Base-by-base conservation (phyloP, 1,140 invertebrate species). In the Cotesia chilonis region DNA sequence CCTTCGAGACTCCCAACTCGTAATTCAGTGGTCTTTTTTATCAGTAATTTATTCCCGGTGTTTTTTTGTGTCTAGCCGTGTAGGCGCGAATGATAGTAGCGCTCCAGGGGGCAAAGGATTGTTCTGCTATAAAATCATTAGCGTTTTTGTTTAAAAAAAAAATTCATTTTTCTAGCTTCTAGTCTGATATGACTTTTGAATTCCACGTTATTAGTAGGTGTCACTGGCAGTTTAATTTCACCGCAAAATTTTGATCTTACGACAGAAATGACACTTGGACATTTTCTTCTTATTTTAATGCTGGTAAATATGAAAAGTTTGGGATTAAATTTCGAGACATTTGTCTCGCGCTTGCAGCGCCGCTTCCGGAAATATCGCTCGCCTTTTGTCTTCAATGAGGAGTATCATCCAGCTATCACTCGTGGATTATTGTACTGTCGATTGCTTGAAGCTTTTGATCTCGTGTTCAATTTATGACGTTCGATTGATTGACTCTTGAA, bases 41-140 rank as follows among this genome's bases (percentile, higher is more conserved):
- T 54, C n/a, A 14, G 64, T 12, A 54, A 1, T 54, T 17, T 28
- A 10, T 63, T 70, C 35, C 51, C 37, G 51, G 36, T 69, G 41
- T 69, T 69, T 35, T 60, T 69, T 6, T 61, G 14, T 51, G 12
- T 55, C 52, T 68, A 54, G 28, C 51, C 38, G 66, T 57, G 52
- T 47, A 47, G 41, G 41, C 41, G 41, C 41, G 41, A 47, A 47
- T 47, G n/a, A 12, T 35, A 20, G 54, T 35, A 28, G 36, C 66
- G 63, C 63, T 71, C 17, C 17, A 66, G 70, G 63, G 52, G 63
- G 36, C 70, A 52, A 38, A 71, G 17, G 9, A 20, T 71, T 65
- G 70, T 71, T 63, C 63, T 57, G 14, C 55, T 51, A 74, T 72
- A 61, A 74, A 59, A 70, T 72, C 75, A 76, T 76, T 74, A 76